These are phyloP conservation scores for Metalampra italica DNA, from an alignment of 2,888 invertebrate species.

Conservation along the genomic window DNA sequence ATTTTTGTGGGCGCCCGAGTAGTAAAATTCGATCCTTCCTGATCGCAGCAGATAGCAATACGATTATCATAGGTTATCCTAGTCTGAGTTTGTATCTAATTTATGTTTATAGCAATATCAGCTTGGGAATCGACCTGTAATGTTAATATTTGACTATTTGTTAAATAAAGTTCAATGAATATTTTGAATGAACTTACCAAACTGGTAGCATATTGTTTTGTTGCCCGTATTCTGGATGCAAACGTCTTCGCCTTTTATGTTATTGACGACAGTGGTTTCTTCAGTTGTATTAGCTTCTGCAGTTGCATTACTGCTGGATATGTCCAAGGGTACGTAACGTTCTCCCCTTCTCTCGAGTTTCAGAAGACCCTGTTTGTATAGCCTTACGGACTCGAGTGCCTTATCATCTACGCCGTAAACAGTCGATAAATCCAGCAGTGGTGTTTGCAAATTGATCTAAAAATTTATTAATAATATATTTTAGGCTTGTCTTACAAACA, in stretches of 20 bases:
- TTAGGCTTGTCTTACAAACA: too few species aligned
- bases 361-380: conserved; percentile 43
- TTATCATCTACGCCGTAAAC: conserved; percentile 52
- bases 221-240: conserved; percentile 42
- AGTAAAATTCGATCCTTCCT: too few species aligned
- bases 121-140: too few species aligned
- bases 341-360: conserved; percentile 38
- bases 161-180: too few species aligned
- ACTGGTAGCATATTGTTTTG: conserved; percentile 45
- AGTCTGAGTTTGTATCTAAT: too few species aligned
- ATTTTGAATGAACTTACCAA: conserved; percentile 39
- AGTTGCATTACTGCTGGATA: background rate
- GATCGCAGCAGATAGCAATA: too few species aligned
- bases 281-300: background rate
- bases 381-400: conserved; percentile 35
- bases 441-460: conserved; percentile 60
- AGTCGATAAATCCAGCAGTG: conserved; percentile 52
- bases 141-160: too few species aligned
- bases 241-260: conserved; percentile 18
- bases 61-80: too few species aligned
- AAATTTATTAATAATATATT: conserved; percentile 12
- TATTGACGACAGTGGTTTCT: conserved; percentile 8
- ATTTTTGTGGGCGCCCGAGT: too few species aligned
- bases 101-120: too few species aligned
- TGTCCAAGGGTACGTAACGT: conserved; percentile 37